Evolutionary conservation across 2,888 invertebrate genomes (phyloP).

Genomic region (Laothoe populi): DNA sequence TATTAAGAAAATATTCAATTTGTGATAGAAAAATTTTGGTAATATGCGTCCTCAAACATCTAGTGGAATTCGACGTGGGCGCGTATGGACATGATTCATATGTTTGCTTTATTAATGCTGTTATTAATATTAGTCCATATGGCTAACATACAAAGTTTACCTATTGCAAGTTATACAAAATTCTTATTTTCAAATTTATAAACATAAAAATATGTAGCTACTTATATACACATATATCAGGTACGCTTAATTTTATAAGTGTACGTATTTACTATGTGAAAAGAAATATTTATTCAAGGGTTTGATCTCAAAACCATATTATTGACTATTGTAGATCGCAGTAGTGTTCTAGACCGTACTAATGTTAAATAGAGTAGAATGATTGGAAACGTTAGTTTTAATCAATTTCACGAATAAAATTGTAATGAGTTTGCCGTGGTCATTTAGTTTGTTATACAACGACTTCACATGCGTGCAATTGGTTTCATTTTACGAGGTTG

Average conservation of each 20-base stretch:
- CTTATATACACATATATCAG: background rate
- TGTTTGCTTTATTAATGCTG: conserved; percentile 68
- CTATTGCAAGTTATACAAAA: conserved; percentile 40
- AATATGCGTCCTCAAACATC: conserved; percentile 31
- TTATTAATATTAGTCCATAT: conserved; percentile 58
- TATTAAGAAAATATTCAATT: background rate
- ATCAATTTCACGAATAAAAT: conserved; percentile 24
- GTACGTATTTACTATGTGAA: conserved; percentile 36
- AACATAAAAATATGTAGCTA: background rate
- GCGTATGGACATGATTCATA: conserved; percentile 54
- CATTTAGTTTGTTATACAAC: conserved; percentile 46
- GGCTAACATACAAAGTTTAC: conserved; percentile 51
- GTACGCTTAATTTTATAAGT: conserved; percentile 31
- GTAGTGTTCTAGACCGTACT: conserved; percentile 22
- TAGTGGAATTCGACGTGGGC: conserved; percentile 36
- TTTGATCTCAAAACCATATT: conserved; percentile 18
- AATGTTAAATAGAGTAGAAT: conserved; percentile 17
- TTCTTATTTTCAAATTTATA: conserved; percentile 9
- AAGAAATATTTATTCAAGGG: conserved; percentile 22
- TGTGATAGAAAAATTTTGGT: background rate
- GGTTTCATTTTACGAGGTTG: conserved; percentile 68
- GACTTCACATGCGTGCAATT: conserved; percentile 74
- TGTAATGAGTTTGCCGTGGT: conserved; percentile 19
- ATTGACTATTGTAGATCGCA: conserved; percentile 4
- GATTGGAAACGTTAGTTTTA: conserved; percentile 25